Evolutionary conservation across 2,113 vertebrate species (phyloP).

Genomic region (Gnathonemus longibarbis): DNA sequence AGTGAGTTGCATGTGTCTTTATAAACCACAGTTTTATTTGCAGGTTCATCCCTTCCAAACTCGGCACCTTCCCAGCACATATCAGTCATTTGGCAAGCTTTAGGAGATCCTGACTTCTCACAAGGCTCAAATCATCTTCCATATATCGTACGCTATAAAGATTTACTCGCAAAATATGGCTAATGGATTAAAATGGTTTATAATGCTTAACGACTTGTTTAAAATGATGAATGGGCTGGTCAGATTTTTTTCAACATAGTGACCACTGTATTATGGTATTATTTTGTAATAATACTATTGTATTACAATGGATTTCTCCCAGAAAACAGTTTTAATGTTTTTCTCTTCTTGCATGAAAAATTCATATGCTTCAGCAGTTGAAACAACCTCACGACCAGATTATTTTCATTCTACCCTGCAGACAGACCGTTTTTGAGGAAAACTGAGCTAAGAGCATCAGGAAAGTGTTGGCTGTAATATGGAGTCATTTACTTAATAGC

Average conservation of each 20-base stretch:
- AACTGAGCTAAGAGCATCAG: slow-evolving; percentile 36
- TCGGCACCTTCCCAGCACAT: not conserved
- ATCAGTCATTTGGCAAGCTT: not conserved
- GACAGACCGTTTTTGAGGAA: not conserved
- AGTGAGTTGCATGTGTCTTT: not conserved
- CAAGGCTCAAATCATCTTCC: not conserved
- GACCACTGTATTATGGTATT: not conserved
- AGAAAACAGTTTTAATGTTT: not conserved
- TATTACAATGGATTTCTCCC: not conserved
- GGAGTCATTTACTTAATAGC: slow-evolving; percentile 50
- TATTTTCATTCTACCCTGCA: not conserved
- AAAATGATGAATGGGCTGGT: slow-evolving; percentile 8
- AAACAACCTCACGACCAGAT: slow-evolving; percentile 2
- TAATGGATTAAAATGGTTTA: not conserved
- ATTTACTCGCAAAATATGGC: not conserved
- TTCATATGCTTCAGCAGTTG: not conserved
- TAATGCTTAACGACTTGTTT: not conserved
- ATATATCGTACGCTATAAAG: not conserved
- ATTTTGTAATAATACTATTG: slow-evolving; percentile 8
- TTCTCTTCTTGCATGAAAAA: slow-evolving; percentile 6
- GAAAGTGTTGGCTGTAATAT: slow-evolving; percentile 45
- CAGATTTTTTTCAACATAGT: not conserved
- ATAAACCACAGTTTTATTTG: not conserved
- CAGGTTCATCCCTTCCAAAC: not conserved
- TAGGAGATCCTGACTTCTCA: not conserved